A percentile compares a stretch with the other conserved stretches of the same genome.
Conservation (phyloP, 2,888 invertebrate species). For the Emesis russula region DNA sequence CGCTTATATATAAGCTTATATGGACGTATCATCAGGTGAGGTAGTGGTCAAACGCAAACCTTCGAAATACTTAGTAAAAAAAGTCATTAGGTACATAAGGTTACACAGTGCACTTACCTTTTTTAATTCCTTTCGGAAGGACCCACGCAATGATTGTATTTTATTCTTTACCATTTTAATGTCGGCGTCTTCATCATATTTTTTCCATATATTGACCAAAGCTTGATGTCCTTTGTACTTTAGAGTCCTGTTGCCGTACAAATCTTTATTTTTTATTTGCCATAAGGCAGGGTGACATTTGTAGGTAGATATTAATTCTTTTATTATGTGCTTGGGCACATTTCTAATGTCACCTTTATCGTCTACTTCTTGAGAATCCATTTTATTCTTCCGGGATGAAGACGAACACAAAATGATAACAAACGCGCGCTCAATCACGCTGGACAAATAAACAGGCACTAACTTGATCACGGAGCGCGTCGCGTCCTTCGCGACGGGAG, state of each 20-base stretch:
- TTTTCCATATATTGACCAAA: slow-evolving; percentile 1
- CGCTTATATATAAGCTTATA: too few relatives aligned
- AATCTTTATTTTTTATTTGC: slow-evolving; percentile 31
- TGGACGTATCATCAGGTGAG: too few relatives aligned
- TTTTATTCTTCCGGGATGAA: slow-evolving; percentile 26
- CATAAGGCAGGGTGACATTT: slow-evolving; percentile 31
- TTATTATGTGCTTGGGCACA: slow-evolving; percentile 30
- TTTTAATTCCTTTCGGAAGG: slow-evolving; percentile 26
- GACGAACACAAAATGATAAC: slow-evolving; percentile 29
- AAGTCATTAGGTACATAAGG: too few relatives aligned
- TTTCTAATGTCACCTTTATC: slow-evolving; percentile 31
- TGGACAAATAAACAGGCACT: slow-evolving; percentile 20
- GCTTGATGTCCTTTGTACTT: slow-evolving; percentile 34
- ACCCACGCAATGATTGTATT: slow-evolving; percentile 25
- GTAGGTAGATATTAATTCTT: slow-evolving; percentile 31
- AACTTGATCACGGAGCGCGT: not conserved
- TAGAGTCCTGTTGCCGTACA: slow-evolving; percentile 33
- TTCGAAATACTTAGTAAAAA: too few relatives aligned
- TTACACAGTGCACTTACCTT: slow-evolving; percentile 4
- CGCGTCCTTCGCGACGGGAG: too few relatives aligned
- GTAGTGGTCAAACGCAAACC: too few relatives aligned
- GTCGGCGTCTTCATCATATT: slow-evolving; percentile 23
- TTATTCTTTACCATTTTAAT: slow-evolving; percentile 30
- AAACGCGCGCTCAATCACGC: slow-evolving; percentile 22
- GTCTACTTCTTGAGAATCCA: slow-evolving; percentile 14